phyloP scores from a whole-genome alignment of 2,888 invertebrate genomes.

The Eupithecia insigniata region DNA sequence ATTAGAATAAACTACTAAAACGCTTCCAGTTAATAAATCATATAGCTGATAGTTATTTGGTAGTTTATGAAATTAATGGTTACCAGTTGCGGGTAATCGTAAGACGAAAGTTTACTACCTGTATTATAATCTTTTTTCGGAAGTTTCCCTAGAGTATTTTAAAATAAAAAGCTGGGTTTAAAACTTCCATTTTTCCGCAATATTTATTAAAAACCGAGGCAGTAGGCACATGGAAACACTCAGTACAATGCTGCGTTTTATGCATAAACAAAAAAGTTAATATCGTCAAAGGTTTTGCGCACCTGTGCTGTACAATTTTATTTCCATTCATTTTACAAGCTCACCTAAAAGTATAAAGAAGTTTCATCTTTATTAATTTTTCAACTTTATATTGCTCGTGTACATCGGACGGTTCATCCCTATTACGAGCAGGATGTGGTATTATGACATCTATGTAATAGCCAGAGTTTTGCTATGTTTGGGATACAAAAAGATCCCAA shows the following conservation, averaged over 20 bases:
- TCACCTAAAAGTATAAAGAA: conserved; percentile 80
- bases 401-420: conserved; percentile 74
- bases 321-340: conserved; percentile 84
- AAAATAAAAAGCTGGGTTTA: conserved; percentile 12
- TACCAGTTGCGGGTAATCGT: background rate
- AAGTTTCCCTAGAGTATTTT: conserved; percentile 7
- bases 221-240: conserved; percentile 43
- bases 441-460: conserved; percentile 39
- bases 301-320: conserved; percentile 83
- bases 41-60: background rate
- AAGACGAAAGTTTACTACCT: background rate
- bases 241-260: conserved; percentile 62
- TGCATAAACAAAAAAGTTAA: conserved; percentile 80
- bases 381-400: conserved; percentile 83
- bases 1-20: background rate
- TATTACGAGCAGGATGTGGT: conserved; percentile 54
- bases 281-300: conserved; percentile 82
- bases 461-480: conserved; percentile 23
- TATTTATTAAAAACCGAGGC: conserved; percentile 39
- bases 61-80: background rate
- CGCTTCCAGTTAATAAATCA: background rate
- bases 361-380: conserved; percentile 84
- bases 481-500: conserved; percentile 18
- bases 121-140: conserved; percentile 1
- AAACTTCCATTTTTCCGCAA: conserved; percentile 19